Conservation (phyloP, 2,113 vertebrate species). For the Sisor rabdophorus region DNA sequence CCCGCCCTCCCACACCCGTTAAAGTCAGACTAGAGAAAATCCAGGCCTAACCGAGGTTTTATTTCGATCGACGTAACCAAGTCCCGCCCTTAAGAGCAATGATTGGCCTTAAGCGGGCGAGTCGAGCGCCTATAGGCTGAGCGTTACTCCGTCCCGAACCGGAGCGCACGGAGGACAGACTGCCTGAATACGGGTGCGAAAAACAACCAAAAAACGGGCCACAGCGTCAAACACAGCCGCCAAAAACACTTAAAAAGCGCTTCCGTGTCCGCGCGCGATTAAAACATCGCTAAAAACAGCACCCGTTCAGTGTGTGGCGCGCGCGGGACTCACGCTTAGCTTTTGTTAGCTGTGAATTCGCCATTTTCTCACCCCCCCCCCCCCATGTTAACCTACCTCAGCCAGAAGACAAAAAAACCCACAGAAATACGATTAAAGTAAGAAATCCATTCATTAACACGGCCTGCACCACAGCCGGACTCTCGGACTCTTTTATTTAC, state of each 20-base stretch:
- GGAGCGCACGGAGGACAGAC: neutral
- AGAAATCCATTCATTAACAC: neutral
- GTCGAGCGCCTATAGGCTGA: neutral
- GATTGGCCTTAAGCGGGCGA: neutral
- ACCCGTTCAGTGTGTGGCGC: too few species aligned
- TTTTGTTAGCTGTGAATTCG: neutral
- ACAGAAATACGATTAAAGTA: neutral
- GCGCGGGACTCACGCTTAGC: neutral
- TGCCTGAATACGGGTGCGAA: neutral
- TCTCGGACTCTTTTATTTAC: too few species aligned
- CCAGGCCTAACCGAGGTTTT: neutral
- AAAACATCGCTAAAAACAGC: too few species aligned
- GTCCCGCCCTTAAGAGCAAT: neutral
- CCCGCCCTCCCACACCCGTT: too few species aligned
- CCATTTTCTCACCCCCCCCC: slow-evolving; percentile 55
- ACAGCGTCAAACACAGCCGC: too few species aligned
- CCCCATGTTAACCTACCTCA: slow-evolving; percentile 41
- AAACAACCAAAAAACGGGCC: neutral
- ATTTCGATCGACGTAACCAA: neutral
- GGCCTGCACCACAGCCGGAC: too few species aligned
- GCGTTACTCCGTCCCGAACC: neutral
- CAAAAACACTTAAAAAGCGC: too few species aligned
- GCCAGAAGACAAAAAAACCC: too few species aligned
- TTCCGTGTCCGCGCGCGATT: too few species aligned
- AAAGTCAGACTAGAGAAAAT: too few species aligned